Evolutionary conservation across 1,140 invertebrate species (phyloP).

Genomic region (Panagrolaimus sp.): DNA sequence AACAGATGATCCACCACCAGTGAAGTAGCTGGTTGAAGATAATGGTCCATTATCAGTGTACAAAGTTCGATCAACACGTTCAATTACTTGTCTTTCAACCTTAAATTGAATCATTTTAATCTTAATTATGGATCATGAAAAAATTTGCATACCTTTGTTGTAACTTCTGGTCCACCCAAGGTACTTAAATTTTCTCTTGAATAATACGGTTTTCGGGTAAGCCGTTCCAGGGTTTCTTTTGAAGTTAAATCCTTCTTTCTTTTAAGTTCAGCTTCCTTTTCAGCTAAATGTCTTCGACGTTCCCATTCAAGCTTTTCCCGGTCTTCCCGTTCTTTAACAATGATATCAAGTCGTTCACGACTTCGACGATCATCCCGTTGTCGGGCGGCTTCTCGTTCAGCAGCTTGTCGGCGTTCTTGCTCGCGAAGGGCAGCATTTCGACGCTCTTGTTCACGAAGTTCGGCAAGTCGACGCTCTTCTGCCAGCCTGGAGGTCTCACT

Average conservation of each 20-base stretch:
- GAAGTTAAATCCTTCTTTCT: slow-evolving; percentile 50
- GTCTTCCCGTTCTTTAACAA: slow-evolving; percentile 51
- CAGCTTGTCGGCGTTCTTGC: slow-evolving; percentile 32
- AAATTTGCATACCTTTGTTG: slow-evolving; percentile 45
- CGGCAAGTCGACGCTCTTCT: slow-evolving; percentile 48
- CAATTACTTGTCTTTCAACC: slow-evolving; percentile 53
- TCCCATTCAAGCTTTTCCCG: slow-evolving; percentile 52
- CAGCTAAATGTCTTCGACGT: slow-evolving; percentile 36
- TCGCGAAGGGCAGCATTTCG: slow-evolving; percentile 43
- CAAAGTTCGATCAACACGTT: slow-evolving; percentile 55
- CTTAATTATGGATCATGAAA: slow-evolving; percentile 12
- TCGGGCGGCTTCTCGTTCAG: slow-evolving; percentile 32
- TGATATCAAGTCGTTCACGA: slow-evolving; percentile 47
- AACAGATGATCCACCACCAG: slow-evolving; percentile 20
- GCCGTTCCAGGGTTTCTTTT: slow-evolving; percentile 54
- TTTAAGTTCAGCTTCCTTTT: slow-evolving; percentile 33
- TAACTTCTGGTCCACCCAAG: slow-evolving; percentile 45
- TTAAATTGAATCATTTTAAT: slow-evolving; percentile 4
- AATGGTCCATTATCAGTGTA: slow-evolving; percentile 49
- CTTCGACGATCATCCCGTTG: slow-evolving; percentile 42
- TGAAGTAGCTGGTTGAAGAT: slow-evolving; percentile 22
- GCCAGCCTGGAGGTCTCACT: slow-evolving; percentile 44
- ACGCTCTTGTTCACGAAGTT: slow-evolving; percentile 48
- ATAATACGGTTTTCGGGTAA: slow-evolving; percentile 56
- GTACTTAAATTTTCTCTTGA: slow-evolving; percentile 49